Percentiles rank a stretch among this genome's conserved stretches.
phyloP scores from a whole-genome alignment of 1,140 invertebrate species.

The Argopecten irradians region DNA sequence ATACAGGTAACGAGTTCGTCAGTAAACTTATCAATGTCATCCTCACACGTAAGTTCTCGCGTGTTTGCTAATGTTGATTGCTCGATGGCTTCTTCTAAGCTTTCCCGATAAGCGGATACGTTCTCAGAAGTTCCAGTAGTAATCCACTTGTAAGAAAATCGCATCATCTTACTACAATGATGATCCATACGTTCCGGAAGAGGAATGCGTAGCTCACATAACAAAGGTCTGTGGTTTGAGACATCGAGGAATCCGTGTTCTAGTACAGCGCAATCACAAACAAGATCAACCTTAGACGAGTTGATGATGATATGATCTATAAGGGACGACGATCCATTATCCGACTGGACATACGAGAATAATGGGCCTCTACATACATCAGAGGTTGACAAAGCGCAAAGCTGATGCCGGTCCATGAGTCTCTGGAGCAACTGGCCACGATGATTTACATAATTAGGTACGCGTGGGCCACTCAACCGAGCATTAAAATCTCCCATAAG shows the following conservation, averaged over 20 bases:
- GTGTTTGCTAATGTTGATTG: background rate
- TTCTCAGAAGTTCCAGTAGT: background rate
- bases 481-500: background rate
- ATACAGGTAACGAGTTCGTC: background rate
- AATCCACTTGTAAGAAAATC: background rate
- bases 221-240: background rate
- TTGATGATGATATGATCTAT: background rate
- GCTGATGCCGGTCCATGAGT: background rate
- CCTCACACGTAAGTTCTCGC: background rate
- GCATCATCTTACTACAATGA: background rate
- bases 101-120: background rate
- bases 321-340: background rate
- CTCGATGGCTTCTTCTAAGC: background rate
- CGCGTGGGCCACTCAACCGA: background rate
- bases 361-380: background rate
- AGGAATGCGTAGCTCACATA: background rate
- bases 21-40: background rate
- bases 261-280: background rate
- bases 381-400: background rate
- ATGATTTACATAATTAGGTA: background rate
- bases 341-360: background rate
- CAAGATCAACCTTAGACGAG: background rate
- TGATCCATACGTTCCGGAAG: background rate
- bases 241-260: background rate
- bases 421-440: background rate